phyloP scores from a whole-genome alignment of 2,797 vertebrate genomes.

The Danio tinwini region DNA sequence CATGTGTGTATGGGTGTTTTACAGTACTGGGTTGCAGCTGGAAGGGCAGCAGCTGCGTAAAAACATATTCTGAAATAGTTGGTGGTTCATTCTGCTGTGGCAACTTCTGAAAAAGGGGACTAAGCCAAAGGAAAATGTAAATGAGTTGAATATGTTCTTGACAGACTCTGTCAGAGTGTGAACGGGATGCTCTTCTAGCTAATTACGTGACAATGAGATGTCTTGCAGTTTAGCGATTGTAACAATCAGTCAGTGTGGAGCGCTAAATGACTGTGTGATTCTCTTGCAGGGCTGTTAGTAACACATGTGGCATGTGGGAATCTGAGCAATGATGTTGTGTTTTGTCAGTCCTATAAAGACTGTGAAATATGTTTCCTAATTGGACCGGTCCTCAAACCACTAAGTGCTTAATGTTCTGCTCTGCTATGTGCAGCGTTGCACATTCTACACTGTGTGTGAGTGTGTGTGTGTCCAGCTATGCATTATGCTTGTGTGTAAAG shows the following conservation, averaged over 20 bases:
- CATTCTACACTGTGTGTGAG: constrained; percentile 18
- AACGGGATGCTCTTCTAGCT: background rate
- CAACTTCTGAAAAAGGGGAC: no score
- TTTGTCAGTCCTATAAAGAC: constrained; percentile 30
- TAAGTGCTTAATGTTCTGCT: constrained; percentile 32
- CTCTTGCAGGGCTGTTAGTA: background rate
- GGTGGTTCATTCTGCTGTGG: no score
- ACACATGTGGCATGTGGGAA: constrained; percentile 21
- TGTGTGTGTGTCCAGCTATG: background rate
- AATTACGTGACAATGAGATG: background rate
- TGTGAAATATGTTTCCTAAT: constrained; percentile 45
- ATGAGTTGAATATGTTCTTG: background rate
- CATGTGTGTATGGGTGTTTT: no score
- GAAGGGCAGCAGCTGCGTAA: no score
- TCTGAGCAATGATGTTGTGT: constrained; percentile 35
- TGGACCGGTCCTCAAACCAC: constrained; percentile 35
- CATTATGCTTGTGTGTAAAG: background rate
- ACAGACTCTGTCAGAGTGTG: background rate
- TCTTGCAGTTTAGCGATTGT: background rate
- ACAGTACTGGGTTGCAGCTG: no score
- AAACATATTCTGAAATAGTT: no score
- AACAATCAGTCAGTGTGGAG: background rate
- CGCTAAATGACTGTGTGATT: background rate
- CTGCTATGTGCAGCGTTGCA: constrained; percentile 45
- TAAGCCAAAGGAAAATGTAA: no score